These are phyloP conservation scores for Desmophyllum pertusum DNA, from an alignment of 92 coral and sea anemone genomes.

Conservation along the genomic window DNA sequence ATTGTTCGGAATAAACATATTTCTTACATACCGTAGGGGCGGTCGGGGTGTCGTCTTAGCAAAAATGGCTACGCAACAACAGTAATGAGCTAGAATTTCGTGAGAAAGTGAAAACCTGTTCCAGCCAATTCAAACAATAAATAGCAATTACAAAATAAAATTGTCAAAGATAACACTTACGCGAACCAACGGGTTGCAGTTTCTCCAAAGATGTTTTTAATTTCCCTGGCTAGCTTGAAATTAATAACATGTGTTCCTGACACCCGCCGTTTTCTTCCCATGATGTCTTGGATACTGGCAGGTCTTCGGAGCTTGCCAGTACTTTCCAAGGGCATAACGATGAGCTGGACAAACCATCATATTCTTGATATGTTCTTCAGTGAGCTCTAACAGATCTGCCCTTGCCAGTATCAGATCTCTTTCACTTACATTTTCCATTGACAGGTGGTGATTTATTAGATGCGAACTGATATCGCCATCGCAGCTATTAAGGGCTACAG, in stretches of 20 bases:
- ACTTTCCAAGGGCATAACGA: conserved; percentile 34
- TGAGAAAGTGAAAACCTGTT: too few species aligned
- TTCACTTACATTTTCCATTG: conserved; percentile 54
- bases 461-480: conserved; percentile 53
- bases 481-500: conserved; percentile 31
- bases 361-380: conserved; percentile 26
- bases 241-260: conserved; percentile 38
- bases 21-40: too few species aligned
- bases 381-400: conserved; percentile 14
- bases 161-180: conserved; percentile 28
- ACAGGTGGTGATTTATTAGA: conserved; percentile 45
- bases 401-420: conserved; percentile 22
- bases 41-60: too few species aligned
- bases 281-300: conserved; percentile 47
- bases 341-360: conserved; percentile 44
- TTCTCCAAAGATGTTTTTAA: conserved; percentile 34
- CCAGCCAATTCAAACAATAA: too few species aligned
- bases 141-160: conserved; percentile 19
- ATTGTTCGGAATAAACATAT: too few species aligned
- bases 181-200: conserved; percentile 42
- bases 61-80: too few species aligned
- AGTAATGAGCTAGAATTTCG: too few species aligned
- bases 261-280: conserved; percentile 34
- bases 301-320: conserved; percentile 44
- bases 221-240: conserved; percentile 41